Base-by-base conservation (phyloP, 2,113 vertebrate genomes). In the Callithrix jacchus region DNA sequence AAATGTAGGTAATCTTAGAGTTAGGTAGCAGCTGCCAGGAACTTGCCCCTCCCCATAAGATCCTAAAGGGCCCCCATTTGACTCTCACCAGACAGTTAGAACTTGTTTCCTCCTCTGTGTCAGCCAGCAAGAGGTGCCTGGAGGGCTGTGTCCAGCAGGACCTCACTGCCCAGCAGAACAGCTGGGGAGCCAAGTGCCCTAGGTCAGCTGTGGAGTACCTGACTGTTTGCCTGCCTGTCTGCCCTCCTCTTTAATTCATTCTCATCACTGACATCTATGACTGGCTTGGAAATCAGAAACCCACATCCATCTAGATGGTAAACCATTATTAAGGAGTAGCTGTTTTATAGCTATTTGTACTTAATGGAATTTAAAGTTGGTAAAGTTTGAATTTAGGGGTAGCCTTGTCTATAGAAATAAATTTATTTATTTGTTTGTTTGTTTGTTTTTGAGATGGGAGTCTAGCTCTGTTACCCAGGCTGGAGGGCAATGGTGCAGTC, bases 1-100 rank as follows among this genome's bases (percentile, higher is more conserved):
- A 97, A 97, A 97, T 98, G 96, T 98, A 97, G 97, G 80, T 97
- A 97, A 92, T 73, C 56, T 93, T 97, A 97, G 92, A 74, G 21
- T 97, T 97, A 97, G 95, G 84, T 97, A 87, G 85, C 40, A 92
- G 81, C 76, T 96, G 81, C 96, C 0, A 0, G 93, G 64, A 97
- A 93, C 89, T 95, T 81, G 73, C 91, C 80, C 84, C 94, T 73
- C 66, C 92, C 68, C 42, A 23, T 95, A 93, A 97, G 87, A 97
- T 96, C 92, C 90, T 84, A 14, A 89, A 91, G 76, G 80, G 49
- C 70, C 87, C 16, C 97, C 68, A 85, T 74, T 94, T 87, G 10
- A 89, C 91, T 89, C 21, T 95, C 77, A 83, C 70, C 13, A 70
- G 87, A 76, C 45, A 17, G 47, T 95, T 96, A 90, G 91, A 89